Base-by-base conservation (phyloP, 2,113 vertebrate species). In the Rostratula benghalensis region DNA sequence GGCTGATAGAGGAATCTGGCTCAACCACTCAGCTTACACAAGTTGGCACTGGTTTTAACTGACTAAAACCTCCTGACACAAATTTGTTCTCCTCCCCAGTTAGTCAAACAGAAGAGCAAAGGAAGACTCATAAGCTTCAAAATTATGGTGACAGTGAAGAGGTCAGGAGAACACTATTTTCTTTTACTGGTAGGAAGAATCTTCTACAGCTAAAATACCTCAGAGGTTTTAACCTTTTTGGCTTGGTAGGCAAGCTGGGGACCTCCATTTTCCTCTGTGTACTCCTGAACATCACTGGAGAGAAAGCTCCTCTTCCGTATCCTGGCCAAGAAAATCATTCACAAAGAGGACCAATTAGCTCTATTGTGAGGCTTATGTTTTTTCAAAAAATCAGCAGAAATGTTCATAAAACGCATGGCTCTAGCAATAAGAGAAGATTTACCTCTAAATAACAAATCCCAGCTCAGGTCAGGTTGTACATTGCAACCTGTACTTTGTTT, bases 301-400 rank as follows among this genome's bases (percentile, higher is more conserved):
- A 43, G 33, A 59, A 84, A 83, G 37, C 3, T 70, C 35, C 82
- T 95, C 9, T 24, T 95, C 25, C 68, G 93, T 91, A 96, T 97
- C 90, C 98, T 98, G 83, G 85, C 19, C 61, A 94, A 94, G 35
- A 85, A 76, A 93, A 89, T 13, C 56, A 84, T 94, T 78, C 61
- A 90, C 22, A 94, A 65, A 93, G 89, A 86, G 28, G 35, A 84
- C 48, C 71, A 11, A 48, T 96, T 18, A 91, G 74, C 20, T 82
- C 30, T 45, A 50, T 20, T 45, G n/a, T 57, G 37, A 63, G 18
- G 8, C 41, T 33, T 56, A 21, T 57, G 33, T 33, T 37, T 61
- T n/a, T 27, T 35, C 13, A 60, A 83, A 25, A 67, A 41, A 35
- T 68, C 21, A 64, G 11, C 21, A 35, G 6, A 69, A 17, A 20